Evolutionary conservation across 2,888 invertebrate species (phyloP).

Genomic region (Campoplex nolae): DNA sequence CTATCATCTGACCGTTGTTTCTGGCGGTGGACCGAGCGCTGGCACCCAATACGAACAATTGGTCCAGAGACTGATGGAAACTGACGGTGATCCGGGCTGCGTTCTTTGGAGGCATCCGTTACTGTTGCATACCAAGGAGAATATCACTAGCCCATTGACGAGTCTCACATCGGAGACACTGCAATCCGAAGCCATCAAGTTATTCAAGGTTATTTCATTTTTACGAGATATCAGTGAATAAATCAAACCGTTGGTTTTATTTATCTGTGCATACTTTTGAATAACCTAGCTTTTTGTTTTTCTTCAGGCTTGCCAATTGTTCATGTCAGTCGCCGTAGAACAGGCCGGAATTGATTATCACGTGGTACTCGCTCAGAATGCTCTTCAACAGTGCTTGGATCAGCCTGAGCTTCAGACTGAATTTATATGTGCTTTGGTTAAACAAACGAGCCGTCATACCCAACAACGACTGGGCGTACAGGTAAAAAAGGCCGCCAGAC

Average conservation of each 20-base stretch:
- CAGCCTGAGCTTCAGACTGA: constrained; percentile 96
- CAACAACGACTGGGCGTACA: constrained; percentile 92
- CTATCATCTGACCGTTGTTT: constrained; percentile 95
- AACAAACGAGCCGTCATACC: constrained; percentile 95
- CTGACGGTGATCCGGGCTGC: constrained; percentile 96
- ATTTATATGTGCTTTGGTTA: constrained; percentile 95
- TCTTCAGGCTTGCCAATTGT: constrained; percentile 95
- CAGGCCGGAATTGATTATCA: constrained; percentile 99
- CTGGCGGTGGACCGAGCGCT: constrained; percentile 95
- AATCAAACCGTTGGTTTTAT: neutral
- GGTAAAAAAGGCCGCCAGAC: constrained; percentile 88
- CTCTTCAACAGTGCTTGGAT: constrained; percentile 96
- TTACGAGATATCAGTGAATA: neutral
- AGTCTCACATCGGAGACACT: constrained; percentile 95
- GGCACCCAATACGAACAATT: constrained; percentile 99
- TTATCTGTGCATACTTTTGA: neutral
- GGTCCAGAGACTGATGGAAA: constrained; percentile 98
- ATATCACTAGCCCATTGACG: constrained; percentile 94
- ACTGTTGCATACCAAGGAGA: constrained; percentile 95
- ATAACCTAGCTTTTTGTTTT: neutral
- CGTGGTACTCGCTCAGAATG: constrained; percentile 98
- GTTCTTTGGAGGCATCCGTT: constrained; percentile 97
- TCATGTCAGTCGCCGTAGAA: constrained; percentile 98
- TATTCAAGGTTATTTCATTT: constrained; percentile 91
- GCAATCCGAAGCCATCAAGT: constrained; percentile 96